Evolutionary conservation across 2,797 vertebrate species (phyloP).

Genomic region (Apodemus agrarius): DNA sequence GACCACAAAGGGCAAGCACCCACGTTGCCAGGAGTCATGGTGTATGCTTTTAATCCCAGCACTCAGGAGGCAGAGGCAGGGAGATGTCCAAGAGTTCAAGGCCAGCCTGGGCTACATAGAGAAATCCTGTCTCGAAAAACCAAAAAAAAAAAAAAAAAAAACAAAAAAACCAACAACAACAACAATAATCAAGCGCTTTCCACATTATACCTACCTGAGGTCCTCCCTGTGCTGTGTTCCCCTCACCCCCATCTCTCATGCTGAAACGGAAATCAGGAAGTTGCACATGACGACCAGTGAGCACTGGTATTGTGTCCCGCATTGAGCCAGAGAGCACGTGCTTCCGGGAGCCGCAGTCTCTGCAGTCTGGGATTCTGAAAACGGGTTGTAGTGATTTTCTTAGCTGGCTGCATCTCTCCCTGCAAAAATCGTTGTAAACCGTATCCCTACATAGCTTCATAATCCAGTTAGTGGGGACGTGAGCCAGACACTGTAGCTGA

Average conservation of each 20-base stretch:
- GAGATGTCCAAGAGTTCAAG: background rate
- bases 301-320: background rate
- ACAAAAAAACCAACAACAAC: too few relatives aligned
- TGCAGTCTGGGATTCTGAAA: background rate
- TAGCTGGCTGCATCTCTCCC: background rate
- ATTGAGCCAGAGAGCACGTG: background rate
- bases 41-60: background rate
- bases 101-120: background rate
- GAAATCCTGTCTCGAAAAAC: background rate
- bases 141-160: too few relatives aligned
- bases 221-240: background rate
- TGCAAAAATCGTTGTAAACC: constrained; percentile 27
- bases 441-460: background rate
- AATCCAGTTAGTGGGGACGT: constrained; percentile 8
- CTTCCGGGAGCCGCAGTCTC: background rate
- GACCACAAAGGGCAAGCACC: background rate
- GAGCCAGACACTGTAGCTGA: background rate
- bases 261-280: background rate
- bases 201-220: background rate
- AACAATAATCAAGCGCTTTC: background rate
- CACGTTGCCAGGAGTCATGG: background rate
- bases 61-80: background rate
- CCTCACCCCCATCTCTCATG: background rate
- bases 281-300: background rate
- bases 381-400: background rate